Evolutionary conservation across 1,140 invertebrate species (phyloP).

Genomic region (Drosophila watanabei): DNA sequence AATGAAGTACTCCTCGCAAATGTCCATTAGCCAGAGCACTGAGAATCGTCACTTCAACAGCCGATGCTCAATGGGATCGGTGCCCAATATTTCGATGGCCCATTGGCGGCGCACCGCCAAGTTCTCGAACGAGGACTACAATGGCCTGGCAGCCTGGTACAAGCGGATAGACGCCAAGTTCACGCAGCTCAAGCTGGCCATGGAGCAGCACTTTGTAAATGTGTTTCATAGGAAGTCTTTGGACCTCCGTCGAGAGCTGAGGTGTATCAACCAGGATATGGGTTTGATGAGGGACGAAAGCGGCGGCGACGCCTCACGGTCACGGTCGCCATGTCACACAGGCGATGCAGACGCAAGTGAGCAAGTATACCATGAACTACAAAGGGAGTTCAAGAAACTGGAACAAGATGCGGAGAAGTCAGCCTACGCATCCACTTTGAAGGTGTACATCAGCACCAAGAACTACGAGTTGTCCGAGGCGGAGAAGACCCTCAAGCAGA

Average conservation of each 20-base stretch:
- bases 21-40: not conserved
- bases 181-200: slow-evolving; percentile 41
- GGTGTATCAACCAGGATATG: slow-evolving; percentile 11
- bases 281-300: slow-evolving; percentile 26
- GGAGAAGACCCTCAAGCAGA: slow-evolving; percentile 45
- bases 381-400: slow-evolving; percentile 48
- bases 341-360: not conserved
- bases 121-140: slow-evolving; percentile 51
- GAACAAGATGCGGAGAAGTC: slow-evolving; percentile 48
- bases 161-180: slow-evolving; percentile 61
- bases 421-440: slow-evolving; percentile 31
- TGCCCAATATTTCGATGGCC: slow-evolving; percentile 1
- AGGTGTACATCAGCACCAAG: slow-evolving; percentile 62
- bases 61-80: not conserved
- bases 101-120: slow-evolving; percentile 6
- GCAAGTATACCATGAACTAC: slow-evolving; percentile 18
- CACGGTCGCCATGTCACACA: not conserved
- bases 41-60: not conserved
- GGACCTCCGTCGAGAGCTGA: slow-evolving; percentile 47
- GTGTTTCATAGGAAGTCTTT: slow-evolving; percentile 43
- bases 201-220: slow-evolving; percentile 52
- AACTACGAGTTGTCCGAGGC: slow-evolving; percentile 57
- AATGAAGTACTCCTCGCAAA: not conserved
- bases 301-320: slow-evolving; percentile 37
- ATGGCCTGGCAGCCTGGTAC: slow-evolving; percentile 60